phyloP scores from a whole-genome alignment of 2,113 vertebrate species.

The Ptilonorhynchus violaceus region DNA sequence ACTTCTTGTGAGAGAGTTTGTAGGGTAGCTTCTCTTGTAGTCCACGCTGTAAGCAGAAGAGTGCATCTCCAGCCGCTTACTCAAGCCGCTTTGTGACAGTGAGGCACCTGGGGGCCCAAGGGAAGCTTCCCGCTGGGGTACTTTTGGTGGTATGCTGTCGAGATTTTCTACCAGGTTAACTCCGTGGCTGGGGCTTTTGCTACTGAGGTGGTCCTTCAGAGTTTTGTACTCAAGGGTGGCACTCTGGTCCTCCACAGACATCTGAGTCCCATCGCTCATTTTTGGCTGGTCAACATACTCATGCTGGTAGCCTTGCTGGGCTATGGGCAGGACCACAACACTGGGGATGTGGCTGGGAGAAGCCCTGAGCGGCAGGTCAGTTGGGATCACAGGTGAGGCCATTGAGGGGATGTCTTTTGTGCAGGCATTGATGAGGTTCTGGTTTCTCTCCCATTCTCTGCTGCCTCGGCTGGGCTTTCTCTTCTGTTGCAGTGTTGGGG shows the following conservation, averaged over 20 bases:
- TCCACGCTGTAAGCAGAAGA: constrained; percentile 88
- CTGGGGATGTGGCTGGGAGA: constrained; percentile 96
- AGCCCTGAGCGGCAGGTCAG: constrained; percentile 88
- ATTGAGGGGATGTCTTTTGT: constrained; percentile 91
- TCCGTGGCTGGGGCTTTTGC: constrained; percentile 87
- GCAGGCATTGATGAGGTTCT: constrained; percentile 97
- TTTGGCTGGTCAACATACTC: constrained; percentile 96
- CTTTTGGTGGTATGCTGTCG: constrained; percentile 88
- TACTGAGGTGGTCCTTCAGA: constrained; percentile 80
- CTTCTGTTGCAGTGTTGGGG: constrained; percentile 92
- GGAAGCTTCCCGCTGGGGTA: constrained; percentile 95
- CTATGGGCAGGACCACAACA: constrained; percentile 91
- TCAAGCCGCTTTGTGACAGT: constrained; percentile 85
- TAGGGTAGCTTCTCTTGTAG: constrained; percentile 87
- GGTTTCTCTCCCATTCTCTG: constrained; percentile 95
- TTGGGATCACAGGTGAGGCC: constrained; percentile 90
- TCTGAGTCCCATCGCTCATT: constrained; percentile 78
- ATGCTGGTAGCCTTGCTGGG: constrained; percentile 92
- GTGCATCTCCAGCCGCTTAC: constrained; percentile 92
- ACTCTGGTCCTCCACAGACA: constrained; percentile 87
- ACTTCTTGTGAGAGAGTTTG: constrained; percentile 79
- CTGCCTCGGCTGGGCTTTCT: constrained; percentile 91
- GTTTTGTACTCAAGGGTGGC: constrained; percentile 96
- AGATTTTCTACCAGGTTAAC: constrained; percentile 84
- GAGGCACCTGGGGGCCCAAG: constrained; percentile 79